These are phyloP conservation scores for Silurus glanis DNA, from an alignment of 2,113 vertebrate genomes.

Conservation along the genomic window DNA sequence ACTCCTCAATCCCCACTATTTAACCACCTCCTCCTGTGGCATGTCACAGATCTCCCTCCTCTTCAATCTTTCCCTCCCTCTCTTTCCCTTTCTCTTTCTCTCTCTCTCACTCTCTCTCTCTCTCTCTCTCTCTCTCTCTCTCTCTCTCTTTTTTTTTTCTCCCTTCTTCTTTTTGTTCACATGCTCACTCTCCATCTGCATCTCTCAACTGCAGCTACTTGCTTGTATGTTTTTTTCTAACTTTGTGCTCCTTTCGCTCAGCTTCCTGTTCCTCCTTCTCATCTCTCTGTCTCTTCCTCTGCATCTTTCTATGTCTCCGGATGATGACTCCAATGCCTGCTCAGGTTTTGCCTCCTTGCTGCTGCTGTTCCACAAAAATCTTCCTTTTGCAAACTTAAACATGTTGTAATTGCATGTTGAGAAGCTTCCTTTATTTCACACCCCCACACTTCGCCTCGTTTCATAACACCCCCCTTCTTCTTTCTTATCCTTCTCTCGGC, in stretches of 20 bases:
- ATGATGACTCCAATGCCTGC: conserved; percentile 24
- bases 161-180: neutral
- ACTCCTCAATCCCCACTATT: conserved; percentile 54
- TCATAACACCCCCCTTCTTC: conserved; percentile 49
- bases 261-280: conserved; percentile 1
- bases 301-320: conserved; percentile 8
- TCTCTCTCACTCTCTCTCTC: neutral
- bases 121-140: neutral
- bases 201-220: neutral
- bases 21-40: conserved; percentile 54
- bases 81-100: neutral
- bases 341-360: conserved; percentile 10
- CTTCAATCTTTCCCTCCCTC: neutral
- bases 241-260: neutral
- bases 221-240: neutral
- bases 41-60: conserved; percentile 43
- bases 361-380: conserved; percentile 13
- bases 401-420: conserved; percentile 52
- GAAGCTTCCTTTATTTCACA: conserved; percentile 50
- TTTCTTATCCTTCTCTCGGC: conserved; percentile 1
- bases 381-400: conserved; percentile 37
- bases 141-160: neutral
- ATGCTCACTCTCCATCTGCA: conserved; percentile 35
- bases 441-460: conserved; percentile 46
- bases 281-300: conserved; percentile 18